Base-by-base conservation (phyloP, 1,140 invertebrate genomes). In the Microplitis demolitor region DNA sequence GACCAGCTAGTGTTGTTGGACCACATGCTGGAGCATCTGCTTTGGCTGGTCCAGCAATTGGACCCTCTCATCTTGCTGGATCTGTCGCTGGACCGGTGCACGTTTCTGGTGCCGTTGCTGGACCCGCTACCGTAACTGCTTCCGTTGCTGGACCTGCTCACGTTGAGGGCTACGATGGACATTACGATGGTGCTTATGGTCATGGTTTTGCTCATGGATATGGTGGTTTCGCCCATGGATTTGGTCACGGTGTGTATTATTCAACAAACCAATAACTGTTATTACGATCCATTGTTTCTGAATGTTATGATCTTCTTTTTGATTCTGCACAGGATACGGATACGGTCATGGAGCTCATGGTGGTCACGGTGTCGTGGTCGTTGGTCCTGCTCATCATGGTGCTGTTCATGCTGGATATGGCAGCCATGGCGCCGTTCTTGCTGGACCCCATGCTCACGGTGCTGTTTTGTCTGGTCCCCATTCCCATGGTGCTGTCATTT, bases 141-240 rank as follows among this genome's bases (percentile, higher is more conserved):
- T 87, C 86, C 3, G 80, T 86, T 4, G 84, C 85, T 60, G 86
- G 86, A 24, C 85, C 85, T 0, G 81, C 86, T 16, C 80, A 87
- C 16, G 86, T 87, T 51, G 84, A 84, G 53, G 80, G 82, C 33
- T 83, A 81, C 14, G 78, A 78, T 11, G 58, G 70, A 35, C 50
- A 63, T 31, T 73, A 76, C 53, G 70, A 45, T 31, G 71, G 39
- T 16, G 77, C 68, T 33, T 72, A 71, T 64, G 72, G 69, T 45
- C 66, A 74, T 50, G 76, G 73, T 8, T 24, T 24, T 2, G 70
- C 51, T 4, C 50, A 64, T 45, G 70, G 70, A 6, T 75, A 76
- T 39, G 80, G 73, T 51, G 81, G 74, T 16, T 74, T 73, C 31
- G 80, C 76, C 35, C 71, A 73, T 35, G 78, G 61, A 39, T 73